Percentiles rank a stretch among this genome's conserved stretches.
These are phyloP conservation scores for Plutomurus gul DNA, from an alignment of 1,140 invertebrate species.

Conservation along the genomic window DNA sequence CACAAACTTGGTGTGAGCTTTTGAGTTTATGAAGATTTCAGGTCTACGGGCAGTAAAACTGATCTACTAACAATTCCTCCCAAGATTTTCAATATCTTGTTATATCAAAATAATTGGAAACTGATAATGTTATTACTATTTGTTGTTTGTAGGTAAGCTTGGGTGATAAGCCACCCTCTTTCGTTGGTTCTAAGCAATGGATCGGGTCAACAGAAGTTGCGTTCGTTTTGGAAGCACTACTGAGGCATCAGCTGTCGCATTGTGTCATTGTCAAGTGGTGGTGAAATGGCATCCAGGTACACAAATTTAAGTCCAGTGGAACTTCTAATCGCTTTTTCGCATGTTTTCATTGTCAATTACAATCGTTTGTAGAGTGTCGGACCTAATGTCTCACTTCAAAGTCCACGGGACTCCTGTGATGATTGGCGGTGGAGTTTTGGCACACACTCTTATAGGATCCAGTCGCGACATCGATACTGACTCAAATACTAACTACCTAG, in stretches of 20 bases:
- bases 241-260: slow-evolving; percentile 81
- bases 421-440: slow-evolving; percentile 97
- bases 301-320: not conserved
- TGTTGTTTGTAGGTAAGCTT: slow-evolving; percentile 72
- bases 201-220: slow-evolving; percentile 97
- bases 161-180: slow-evolving; percentile 86
- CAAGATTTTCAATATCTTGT: not conserved
- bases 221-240: slow-evolving; percentile 83
- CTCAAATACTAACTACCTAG: slow-evolving; percentile 81
- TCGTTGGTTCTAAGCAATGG: slow-evolving; percentile 92
- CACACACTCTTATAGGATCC: slow-evolving; percentile 96
- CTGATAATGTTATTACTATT: not conserved
- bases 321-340: not conserved
- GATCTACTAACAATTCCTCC: not conserved
- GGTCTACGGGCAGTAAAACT: not conserved
- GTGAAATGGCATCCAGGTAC: slow-evolving; percentile 74
- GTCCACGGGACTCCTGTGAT: slow-evolving; percentile 95
- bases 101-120: not conserved
- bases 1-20: no score
- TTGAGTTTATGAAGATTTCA: no score
- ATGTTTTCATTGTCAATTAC: not conserved
- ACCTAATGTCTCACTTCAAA: slow-evolving; percentile 87
- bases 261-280: slow-evolving; percentile 79
- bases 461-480: slow-evolving; percentile 78
- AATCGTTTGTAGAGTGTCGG: slow-evolving; percentile 62